Base-by-base conservation (phyloP, 1,140 invertebrate genomes). In the Laupala kohalensis region DNA sequence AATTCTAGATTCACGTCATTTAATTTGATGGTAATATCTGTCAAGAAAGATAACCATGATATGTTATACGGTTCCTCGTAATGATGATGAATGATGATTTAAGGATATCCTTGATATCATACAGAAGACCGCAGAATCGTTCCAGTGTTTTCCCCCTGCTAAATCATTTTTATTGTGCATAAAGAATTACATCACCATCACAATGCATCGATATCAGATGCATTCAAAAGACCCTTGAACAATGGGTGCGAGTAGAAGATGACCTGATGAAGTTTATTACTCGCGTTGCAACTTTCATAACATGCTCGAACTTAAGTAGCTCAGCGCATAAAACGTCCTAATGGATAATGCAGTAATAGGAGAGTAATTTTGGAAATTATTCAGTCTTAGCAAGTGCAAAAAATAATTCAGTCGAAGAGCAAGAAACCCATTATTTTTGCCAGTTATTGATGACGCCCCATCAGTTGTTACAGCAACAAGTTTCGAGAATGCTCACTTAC, bases 91-190 rank as follows among this genome's bases (percentile, higher is more conserved):
- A 9, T 23, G 6, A 64, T 23, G n/a, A 64, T 64, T 64, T 23
- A 6, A 64, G 24, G n/a, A 64, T 9, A 23, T 64, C 6, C n/a
- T n/a, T 9, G 64, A 64, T 64, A 19, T 64, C 64, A 64, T 64
- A 9, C 24, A 64, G 64, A 64, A 64, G 64, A 64, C 64, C 6
- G 64, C 64, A 64, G 64, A 64, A 64, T 64, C 64, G 64, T 64
- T 64, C 64, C 6, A 64, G 64, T 64, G 24, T 64, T 64, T 64
- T 64, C 24, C 64, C 64, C n/a, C 24, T 23, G 5, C 64, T 64
- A 64, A 64, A n/a, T n/a, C 24, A 64, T 25, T n/a, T 25, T 64
- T 9, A 6, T 9, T 64, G n/a, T 64, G 64, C 64, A 25, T 9
- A 23, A 64, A 25, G 24, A 64, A 64, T 64, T 64, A 64, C 6